These are phyloP conservation scores for Bugula neritina DNA, from an alignment of 2,888 invertebrate genomes.

Conservation along the genomic window DNA sequence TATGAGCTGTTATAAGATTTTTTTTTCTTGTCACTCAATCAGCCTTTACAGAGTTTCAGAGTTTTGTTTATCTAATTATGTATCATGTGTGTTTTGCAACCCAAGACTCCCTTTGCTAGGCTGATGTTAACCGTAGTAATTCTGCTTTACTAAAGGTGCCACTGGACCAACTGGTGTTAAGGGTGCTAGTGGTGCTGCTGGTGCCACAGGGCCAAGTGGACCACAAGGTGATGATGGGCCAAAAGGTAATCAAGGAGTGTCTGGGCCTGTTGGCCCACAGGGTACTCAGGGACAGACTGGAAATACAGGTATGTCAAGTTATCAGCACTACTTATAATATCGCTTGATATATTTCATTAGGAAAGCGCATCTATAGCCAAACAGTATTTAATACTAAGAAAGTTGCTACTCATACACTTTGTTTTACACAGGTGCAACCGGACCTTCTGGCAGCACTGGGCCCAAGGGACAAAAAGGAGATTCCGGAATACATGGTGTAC, in stretches of 20 bases:
- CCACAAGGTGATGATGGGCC: neutral
- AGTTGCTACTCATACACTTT: no score
- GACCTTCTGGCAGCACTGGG: neutral
- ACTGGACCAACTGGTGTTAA: neutral
- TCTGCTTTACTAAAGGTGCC: neutral
- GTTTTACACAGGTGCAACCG: neutral
- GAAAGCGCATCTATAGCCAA: no score
- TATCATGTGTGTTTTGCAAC: no score
- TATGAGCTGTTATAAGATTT: no score
- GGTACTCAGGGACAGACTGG: neutral
- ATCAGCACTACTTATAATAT: no score
- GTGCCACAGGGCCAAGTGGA: neutral
- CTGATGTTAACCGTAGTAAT: no score
- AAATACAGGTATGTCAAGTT: neutral
- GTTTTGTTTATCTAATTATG: no score
- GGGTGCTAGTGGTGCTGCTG: neutral
- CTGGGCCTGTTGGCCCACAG: neutral
- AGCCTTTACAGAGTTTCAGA: no score
- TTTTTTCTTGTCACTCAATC: no score
- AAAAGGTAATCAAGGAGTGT: neutral
- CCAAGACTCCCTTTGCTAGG: no score
- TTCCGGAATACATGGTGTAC: constrained; percentile 9
- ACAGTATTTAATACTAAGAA: no score
- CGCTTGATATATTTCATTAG: no score
- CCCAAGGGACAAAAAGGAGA: neutral